Evolutionary conservation across 2,888 invertebrate species (phyloP).

Genomic region (Brachyopa scutellaris): DNA sequence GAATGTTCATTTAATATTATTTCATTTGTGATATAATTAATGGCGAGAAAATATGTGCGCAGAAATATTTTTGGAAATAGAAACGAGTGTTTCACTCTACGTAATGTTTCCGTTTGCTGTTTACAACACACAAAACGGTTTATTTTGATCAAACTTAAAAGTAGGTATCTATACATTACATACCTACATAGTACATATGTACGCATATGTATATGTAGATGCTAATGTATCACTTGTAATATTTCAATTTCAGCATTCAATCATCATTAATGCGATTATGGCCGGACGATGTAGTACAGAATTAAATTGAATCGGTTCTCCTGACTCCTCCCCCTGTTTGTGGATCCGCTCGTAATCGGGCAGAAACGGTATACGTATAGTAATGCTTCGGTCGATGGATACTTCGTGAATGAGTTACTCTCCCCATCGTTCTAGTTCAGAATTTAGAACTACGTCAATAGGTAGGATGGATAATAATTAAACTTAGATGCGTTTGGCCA

Average conservation of each 20-base stretch:
- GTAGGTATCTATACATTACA: too few relatives aligned
- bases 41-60: conserved; percentile 45
- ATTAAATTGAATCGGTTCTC: conserved; percentile 54
- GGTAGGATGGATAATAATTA: conserved; percentile 43
- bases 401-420: conserved; percentile 43
- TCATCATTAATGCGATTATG: conserved; percentile 67
- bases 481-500: conserved; percentile 48
- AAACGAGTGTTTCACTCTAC: not conserved
- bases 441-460: conserved; percentile 34
- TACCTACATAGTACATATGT: too few relatives aligned
- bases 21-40: conserved; percentile 13
- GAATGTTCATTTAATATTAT: not conserved
- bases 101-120: conserved; percentile 13
- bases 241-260: conserved; percentile 66
- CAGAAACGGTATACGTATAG: not conserved
- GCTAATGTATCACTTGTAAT: conserved; percentile 24
- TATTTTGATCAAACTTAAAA: conserved; percentile 49
- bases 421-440: conserved; percentile 30
- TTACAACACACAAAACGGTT: conserved; percentile 28
- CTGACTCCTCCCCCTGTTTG: not conserved
- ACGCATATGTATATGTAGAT: not conserved
- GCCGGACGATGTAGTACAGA: conserved; percentile 51
- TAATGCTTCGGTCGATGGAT: conserved; percentile 42
- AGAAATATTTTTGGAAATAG: conserved; percentile 23
- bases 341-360: not conserved